Conservation (phyloP, 2,888 invertebrate species). For the Sceliomorpha sp. region DNA sequence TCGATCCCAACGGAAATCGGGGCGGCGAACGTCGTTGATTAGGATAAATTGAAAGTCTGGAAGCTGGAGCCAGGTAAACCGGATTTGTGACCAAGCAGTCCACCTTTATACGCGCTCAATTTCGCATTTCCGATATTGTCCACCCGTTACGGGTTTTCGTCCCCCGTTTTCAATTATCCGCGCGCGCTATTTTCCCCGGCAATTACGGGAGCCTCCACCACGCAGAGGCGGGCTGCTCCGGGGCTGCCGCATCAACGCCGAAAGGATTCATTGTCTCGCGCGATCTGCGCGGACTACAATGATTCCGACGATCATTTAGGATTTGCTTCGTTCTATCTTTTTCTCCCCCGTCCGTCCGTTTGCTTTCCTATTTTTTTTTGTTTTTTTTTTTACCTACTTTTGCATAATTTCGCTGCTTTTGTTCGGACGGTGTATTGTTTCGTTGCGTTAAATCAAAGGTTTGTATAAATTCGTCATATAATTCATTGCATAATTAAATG, state of each 20-base stretch:
- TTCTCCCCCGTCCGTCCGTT: no score
- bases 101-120: constrained; percentile 67
- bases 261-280: constrained; percentile 57
- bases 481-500: no score
- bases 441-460: no score
- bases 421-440: no score
- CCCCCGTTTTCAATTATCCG: constrained; percentile 61
- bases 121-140: constrained; percentile 68
- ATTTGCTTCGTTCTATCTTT: constrained; percentile 31
- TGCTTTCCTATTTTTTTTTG: no score
- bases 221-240: constrained; percentile 51
- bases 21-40: constrained; percentile 64
- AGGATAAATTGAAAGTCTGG: constrained; percentile 69
- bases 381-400: no score
- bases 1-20: constrained; percentile 71
- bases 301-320: constrained; percentile 45
- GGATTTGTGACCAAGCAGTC: constrained; percentile 56
- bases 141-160: constrained; percentile 53
- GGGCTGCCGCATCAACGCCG: constrained; percentile 56
- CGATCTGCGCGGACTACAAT: constrained; percentile 60
- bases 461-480: no score
- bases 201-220: constrained; percentile 49
- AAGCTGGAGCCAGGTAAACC: constrained; percentile 49
- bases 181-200: constrained; percentile 58
- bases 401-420: no score